Evolutionary conservation across 1,140 invertebrate species (phyloP), one percentile per base, ranked within the genome.

Genomic region (Plectus sambesii): DNA sequence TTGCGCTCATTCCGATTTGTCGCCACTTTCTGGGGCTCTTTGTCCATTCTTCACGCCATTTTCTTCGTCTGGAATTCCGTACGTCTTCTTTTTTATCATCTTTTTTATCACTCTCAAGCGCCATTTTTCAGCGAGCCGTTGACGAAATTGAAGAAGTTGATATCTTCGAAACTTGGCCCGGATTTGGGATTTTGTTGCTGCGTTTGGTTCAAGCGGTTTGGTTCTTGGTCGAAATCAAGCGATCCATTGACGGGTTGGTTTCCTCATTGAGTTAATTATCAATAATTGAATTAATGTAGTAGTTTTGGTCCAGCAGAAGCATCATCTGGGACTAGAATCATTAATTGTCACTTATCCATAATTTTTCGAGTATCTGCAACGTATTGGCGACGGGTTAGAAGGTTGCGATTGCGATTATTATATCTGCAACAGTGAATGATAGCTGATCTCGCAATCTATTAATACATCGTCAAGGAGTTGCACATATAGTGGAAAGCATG

Each of bases 21-120:
- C 27, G 78, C 96, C 9, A 86, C 92, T 74, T 78, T 82, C 22
- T 81, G 93, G 56, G 93, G 88, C 87, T 75, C 86, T 56, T 78
- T 84, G 51, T 94, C 94, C 70, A 83, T 85, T 39, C 81, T 90
- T 25, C 86, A 92, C 69, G 81, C 90, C 63, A 72, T 92, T 30
- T 75, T 96, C 2, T 96, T 92, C 73, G 81, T 90, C 43, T 94
- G 88, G 86, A 90, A 90, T 75, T 81, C 84, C 78, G 88, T 94
- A 76, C 79, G 78, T 68, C 24, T 37, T 46, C 6, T 27, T 26
- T 24, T 41, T 39, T 36, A 12, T 40, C 8, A 20, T 35, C 25
- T 52, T 3, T 3, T 9, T 30, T 30, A 36, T 23, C 40, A 19
- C 22, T 24, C 17, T 62, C 23, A 3, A 46, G 29, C n/a, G 30